These are phyloP conservation scores for Aphelenchoides bicaudatus DNA, from an alignment of 2,888 invertebrate species.

Conservation along the genomic window DNA sequence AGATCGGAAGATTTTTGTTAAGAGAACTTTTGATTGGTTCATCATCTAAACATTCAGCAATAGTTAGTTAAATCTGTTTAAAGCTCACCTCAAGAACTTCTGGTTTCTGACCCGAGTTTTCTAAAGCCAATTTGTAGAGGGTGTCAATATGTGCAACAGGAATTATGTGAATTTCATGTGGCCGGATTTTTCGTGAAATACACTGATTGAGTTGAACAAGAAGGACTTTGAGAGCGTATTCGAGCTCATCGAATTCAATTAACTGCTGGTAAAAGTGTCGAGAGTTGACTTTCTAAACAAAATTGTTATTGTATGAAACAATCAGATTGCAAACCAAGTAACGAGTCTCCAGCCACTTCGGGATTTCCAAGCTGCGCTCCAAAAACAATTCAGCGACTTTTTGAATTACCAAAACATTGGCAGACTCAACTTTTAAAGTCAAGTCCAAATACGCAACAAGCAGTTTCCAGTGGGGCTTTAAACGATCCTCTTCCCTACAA, in stretches of 20 bases:
- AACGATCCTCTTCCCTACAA: neutral
- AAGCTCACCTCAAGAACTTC: too few relatives aligned
- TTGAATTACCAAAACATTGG: slow-evolving; percentile 28
- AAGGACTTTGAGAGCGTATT: slow-evolving; percentile 30
- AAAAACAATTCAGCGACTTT: slow-evolving; percentile 31
- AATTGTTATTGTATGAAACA: neutral
- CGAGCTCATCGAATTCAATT: slow-evolving; percentile 41
- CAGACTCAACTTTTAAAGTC: slow-evolving; percentile 26
- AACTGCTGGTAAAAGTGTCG: slow-evolving; percentile 42
- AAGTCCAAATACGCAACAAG: slow-evolving; percentile 36
- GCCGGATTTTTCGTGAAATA: neutral
- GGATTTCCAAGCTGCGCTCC: slow-evolving; percentile 25
- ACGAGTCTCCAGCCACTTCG: slow-evolving; percentile 29
- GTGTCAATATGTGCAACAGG: slow-evolving; percentile 29
- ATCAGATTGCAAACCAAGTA: slow-evolving; percentile 26
- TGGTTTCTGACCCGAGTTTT: too few relatives aligned
- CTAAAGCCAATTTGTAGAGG: slow-evolving; percentile 23
- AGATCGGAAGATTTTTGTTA: too few relatives aligned
- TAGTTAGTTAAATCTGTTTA: too few relatives aligned
- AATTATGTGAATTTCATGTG: slow-evolving; percentile 20
- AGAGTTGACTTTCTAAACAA: slow-evolving; percentile 40
- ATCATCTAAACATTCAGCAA: too few relatives aligned
- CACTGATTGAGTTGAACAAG: slow-evolving; percentile 20
- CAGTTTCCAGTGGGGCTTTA: slow-evolving; percentile 33
- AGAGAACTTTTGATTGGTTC: too few relatives aligned